Conservation (phyloP, 1,140 invertebrate genomes). For the Gryllus bimaculatus region DNA sequence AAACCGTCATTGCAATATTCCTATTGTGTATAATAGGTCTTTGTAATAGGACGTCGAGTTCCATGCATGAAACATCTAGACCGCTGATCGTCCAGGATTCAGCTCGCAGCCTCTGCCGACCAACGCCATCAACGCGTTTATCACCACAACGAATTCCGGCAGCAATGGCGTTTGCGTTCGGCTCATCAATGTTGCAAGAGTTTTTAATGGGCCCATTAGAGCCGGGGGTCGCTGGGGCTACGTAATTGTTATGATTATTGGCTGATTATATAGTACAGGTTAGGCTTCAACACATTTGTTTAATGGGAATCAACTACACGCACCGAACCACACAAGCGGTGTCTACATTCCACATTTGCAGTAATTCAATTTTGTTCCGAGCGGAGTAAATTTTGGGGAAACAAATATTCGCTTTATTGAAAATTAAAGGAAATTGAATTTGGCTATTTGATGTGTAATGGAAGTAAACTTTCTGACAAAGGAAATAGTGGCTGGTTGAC, state of each 20-base stretch:
- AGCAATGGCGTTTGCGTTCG: not conserved
- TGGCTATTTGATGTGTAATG: not conserved
- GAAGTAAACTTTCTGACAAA: not conserved
- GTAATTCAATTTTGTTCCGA: no score
- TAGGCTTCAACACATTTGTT: not conserved
- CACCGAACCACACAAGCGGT: no score
- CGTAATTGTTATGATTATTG: slow-evolving; percentile 2
- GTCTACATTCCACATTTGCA: no score
- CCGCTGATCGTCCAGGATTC: no score
- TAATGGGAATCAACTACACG: no score
- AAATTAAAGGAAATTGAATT: not conserved
- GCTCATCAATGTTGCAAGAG: not conserved
- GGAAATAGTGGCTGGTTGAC: not conserved
- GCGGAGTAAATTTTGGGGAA: no score
- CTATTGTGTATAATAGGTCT: no score
- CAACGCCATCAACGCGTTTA: not conserved
- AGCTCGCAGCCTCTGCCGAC: no score
- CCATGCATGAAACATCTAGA: no score
- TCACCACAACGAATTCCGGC: not conserved
- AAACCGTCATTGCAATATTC: no score
- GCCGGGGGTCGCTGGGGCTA: not conserved
- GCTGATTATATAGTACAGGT: not conserved
- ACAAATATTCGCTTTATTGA: not conserved
- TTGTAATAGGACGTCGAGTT: no score
- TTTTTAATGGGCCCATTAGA: not conserved